Percentiles rank a stretch among this genome's conserved stretches.
Evolutionary conservation across 2,888 invertebrate genomes (phyloP).

Genomic region (Folsomia candida): DNA sequence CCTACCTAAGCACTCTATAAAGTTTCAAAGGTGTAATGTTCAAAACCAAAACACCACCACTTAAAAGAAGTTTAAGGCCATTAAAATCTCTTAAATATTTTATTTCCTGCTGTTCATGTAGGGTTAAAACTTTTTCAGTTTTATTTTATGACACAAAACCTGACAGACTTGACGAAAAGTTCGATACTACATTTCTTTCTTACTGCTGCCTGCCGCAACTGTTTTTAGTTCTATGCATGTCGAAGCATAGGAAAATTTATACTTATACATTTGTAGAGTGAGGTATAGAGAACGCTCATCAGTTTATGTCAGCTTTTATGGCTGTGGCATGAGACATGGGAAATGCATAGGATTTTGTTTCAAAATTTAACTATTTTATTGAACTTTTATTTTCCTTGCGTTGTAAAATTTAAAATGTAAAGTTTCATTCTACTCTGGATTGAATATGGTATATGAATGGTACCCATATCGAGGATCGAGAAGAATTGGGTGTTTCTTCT

Average conservation of each 20-base stretch:
- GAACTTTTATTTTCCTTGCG: neutral
- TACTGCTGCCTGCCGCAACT: neutral
- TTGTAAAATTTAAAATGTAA: constrained; percentile 13
- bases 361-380: neutral
- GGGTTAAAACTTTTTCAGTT: no score
- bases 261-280: neutral
- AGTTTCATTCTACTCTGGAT: neutral
- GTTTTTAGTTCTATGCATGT: neutral
- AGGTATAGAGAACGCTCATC: neutral
- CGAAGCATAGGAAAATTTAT: neutral
- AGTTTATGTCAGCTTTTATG: constrained; percentile 1
- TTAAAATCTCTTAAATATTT: neutral
- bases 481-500: neutral
- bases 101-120: neutral
- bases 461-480: neutral
- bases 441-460: neutral
- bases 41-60: no score
- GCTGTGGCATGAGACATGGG: constrained; percentile 10
- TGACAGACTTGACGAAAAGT: no score
- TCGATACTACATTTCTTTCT: no score
- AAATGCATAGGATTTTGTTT: constrained; percentile 7
- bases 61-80: neutral
- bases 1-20: no score
- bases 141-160: no score
- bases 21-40: no score